A percentile compares a stretch with the other conserved stretches of the same genome.
phyloP scores from a whole-genome alignment of 1,140 invertebrate species.

The Saxidomus purpurata region DNA sequence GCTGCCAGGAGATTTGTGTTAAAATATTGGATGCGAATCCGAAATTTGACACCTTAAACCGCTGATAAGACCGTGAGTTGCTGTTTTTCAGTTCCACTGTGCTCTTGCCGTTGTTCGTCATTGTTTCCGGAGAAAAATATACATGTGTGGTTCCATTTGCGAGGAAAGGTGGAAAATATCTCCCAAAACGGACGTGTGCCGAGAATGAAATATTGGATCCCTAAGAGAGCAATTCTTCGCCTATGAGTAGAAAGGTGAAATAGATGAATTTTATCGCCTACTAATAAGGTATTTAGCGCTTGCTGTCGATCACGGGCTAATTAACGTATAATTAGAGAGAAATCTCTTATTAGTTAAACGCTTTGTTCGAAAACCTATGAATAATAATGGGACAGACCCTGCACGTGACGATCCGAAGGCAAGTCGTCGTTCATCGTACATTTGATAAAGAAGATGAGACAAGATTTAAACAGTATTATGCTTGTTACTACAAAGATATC shows the following conservation, averaged over 20 bases:
- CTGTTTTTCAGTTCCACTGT: too few species aligned
- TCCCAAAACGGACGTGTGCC: neutral
- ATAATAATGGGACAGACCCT: neutral
- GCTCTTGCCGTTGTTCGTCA: too few species aligned
- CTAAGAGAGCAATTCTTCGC: neutral
- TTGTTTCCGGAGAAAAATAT: neutral
- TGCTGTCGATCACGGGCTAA: neutral
- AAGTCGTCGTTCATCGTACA: neutral
- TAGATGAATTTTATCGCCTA: constrained; percentile 11
- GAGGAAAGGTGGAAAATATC: neutral
- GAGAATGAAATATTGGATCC: neutral
- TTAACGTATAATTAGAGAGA: constrained; percentile 3
- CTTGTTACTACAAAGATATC: constrained; percentile 8
- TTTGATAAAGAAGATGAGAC: neutral
- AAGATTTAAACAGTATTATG: neutral
- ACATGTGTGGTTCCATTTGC: neutral
- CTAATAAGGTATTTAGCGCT: neutral
- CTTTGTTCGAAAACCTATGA: constrained; percentile 12
- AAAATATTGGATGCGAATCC: neutral
- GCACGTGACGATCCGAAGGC: neutral
- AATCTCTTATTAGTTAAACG: constrained; percentile 1
- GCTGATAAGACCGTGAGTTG: neutral
- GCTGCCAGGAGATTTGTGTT: too few species aligned
- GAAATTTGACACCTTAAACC: neutral
- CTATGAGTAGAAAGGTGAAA: neutral